phyloP scores from a whole-genome alignment of 2,113 vertebrate genomes.

The Platycercus adscitus region DNA sequence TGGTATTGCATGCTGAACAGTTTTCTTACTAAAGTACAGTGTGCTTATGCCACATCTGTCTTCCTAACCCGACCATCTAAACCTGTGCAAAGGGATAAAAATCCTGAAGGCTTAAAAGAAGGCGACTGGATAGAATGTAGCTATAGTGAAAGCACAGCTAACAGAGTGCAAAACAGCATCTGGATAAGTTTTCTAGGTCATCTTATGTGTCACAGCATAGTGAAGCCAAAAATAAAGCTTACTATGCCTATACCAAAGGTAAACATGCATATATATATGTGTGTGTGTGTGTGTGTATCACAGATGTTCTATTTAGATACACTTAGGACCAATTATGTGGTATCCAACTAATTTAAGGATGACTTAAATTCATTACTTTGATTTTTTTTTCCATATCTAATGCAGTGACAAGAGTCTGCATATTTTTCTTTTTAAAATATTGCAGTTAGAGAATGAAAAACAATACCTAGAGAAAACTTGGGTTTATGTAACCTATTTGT shows the following conservation, averaged over 20 bases:
- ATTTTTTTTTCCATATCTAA: not conserved
- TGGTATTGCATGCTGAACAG: not conserved
- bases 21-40: not conserved
- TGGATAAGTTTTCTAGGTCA: not conserved
- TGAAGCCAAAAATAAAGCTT: not conserved
- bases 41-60: not conserved
- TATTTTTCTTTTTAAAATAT: not conserved
- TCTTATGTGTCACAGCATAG: not conserved
- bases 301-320: not conserved
- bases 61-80: not conserved
- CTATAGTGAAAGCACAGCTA: not conserved
- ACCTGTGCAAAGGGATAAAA: not conserved
- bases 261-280: not conserved
- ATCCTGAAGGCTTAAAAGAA: not conserved
- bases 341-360: not conserved
- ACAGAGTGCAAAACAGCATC: not conserved
- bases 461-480: not conserved
- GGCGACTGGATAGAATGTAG: not conserved
- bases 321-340: not conserved
- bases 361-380: not conserved
- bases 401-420: rapidly evolving
- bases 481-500: not conserved
- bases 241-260: not conserved
- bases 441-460: not conserved
- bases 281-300: no score